These are phyloP conservation scores for Nycticryphes semicollaris DNA, from an alignment of 2,113 vertebrate genomes.

Conservation along the genomic window DNA sequence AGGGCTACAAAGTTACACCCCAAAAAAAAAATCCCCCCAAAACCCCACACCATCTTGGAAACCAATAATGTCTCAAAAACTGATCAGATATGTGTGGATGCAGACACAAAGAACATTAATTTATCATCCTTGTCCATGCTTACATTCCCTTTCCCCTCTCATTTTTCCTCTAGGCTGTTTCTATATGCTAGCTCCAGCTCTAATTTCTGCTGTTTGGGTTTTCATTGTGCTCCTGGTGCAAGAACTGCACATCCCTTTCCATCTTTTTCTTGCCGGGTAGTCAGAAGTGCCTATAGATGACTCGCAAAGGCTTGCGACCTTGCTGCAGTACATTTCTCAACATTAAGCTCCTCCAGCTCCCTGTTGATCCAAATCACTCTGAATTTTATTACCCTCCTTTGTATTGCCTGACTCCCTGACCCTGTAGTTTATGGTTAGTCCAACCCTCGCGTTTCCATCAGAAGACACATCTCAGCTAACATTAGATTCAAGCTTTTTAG, in stretches of 20 bases:
- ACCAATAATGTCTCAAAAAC: background rate
- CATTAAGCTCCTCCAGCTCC: slow-evolving; percentile 22
- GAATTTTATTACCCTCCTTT: slow-evolving; percentile 31
- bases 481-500: background rate
- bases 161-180: background rate
- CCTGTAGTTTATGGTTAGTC: slow-evolving; percentile 2
- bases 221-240: background rate
- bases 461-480: slow-evolving; percentile 14
- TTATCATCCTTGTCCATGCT: background rate
- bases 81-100: background rate
- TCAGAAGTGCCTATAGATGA: background rate
- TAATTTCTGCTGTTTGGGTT: background rate
- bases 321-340: background rate
- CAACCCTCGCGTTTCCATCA: background rate
- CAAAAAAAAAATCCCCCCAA: background rate
- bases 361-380: slow-evolving; percentile 44
- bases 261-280: background rate
- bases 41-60: background rate
- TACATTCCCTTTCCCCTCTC: background rate
- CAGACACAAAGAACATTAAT: background rate
- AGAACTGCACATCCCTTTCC: background rate
- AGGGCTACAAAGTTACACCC: background rate
- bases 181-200: background rate
- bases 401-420: background rate
- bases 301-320: background rate